phyloP scores from a whole-genome alignment of 2,113 vertebrate genomes.

The Engraulis encrasicolus region DNA sequence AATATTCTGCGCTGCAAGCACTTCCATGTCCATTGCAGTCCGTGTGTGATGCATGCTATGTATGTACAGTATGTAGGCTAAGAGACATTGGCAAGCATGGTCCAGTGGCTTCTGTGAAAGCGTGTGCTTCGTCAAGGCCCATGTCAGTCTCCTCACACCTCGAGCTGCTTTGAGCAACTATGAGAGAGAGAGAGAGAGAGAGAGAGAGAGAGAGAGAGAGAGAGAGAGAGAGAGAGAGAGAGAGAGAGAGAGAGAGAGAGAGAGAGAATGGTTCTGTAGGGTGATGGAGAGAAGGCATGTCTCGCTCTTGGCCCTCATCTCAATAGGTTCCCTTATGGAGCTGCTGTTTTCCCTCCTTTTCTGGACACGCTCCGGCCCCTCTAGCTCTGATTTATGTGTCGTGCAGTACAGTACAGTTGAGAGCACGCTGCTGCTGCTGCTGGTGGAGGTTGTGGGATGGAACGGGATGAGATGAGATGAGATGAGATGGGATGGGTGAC shows the following conservation, averaged over 20 bases:
- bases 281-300: not conserved
- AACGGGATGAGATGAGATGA: too few relatives aligned
- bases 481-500: too few relatives aligned
- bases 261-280: not conserved
- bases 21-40: too few relatives aligned
- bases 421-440: not conserved
- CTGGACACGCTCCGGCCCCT: not conserved
- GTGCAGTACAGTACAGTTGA: too few relatives aligned
- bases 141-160: constrained; percentile 13
- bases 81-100: not conserved
- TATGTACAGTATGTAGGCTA: too few relatives aligned
- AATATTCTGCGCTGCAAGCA: too few relatives aligned
- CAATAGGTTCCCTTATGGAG: not conserved
- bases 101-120: not conserved
- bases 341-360: not conserved
- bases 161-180: not conserved
- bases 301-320: not conserved
- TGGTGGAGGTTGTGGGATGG: not conserved
- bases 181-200: not conserved
- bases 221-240: not conserved
- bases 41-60: too few relatives aligned
- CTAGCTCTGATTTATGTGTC: not conserved
- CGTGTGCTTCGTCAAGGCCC: not conserved
- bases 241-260: too few relatives aligned
- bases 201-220: not conserved